A percentile compares a stretch with the other conserved stretches of the same genome.
phyloP scores from a whole-genome alignment of 2,797 vertebrate genomes.

The Margarornis squamiger region DNA sequence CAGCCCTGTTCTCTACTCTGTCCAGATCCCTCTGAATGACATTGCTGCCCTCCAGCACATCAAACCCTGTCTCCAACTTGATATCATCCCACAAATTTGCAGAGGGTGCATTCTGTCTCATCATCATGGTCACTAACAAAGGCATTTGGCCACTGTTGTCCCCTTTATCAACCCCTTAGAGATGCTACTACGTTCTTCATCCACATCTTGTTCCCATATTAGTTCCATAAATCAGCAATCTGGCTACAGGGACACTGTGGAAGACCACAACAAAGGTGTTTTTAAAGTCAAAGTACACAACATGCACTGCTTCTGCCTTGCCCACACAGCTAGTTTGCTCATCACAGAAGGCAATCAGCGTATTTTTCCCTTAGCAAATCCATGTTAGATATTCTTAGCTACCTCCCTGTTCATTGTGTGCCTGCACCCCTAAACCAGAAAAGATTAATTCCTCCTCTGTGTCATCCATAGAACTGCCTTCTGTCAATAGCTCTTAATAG shows the following conservation, averaged over 20 bases:
- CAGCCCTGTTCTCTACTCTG: not conserved
- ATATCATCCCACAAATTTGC: not conserved
- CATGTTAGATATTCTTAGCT: not conserved
- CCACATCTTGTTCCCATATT: not conserved
- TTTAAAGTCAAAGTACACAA: not conserved
- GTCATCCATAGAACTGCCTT: not conserved
- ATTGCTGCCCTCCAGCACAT: not conserved
- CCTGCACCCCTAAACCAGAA: not conserved
- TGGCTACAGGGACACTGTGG: not conserved
- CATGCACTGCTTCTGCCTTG: not conserved
- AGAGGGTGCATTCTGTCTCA: not conserved
- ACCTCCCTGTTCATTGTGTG: not conserved
- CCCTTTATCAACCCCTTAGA: not conserved
- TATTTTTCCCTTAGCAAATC: not conserved
- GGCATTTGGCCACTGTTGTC: not conserved
- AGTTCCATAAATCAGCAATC: not conserved
- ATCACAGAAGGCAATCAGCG: not conserved
- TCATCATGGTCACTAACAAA: not conserved
- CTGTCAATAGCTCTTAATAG: not conserved
- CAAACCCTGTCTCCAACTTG: not conserved
- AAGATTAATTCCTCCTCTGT: not conserved
- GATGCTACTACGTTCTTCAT: not conserved
- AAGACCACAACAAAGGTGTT: not conserved
- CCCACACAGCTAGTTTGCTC: not conserved
- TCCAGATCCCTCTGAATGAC: not conserved